Base-by-base conservation (phyloP, 2,113 vertebrate species). In the Neogobius melanostomus region DNA sequence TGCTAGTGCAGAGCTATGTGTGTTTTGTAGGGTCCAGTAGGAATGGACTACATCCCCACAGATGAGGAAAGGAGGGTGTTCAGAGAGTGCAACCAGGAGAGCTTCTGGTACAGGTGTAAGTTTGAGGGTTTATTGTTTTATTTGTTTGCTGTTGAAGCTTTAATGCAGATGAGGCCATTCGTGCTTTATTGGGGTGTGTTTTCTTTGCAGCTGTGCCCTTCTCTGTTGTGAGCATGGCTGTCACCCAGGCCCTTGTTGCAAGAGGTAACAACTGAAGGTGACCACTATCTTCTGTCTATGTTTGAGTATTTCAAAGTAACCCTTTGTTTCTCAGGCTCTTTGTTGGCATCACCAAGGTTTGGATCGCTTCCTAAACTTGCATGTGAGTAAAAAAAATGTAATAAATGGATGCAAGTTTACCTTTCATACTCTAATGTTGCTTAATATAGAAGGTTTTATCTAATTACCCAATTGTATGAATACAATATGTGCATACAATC, bases 31-130 rank as follows among this genome's bases (percentile, higher is more conserved):
- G 77, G 75, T 28, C 84, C 83, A 5, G 1, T 93, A 54, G 89
- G 86, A 9, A 63, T 68, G 21, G 80, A 87, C 46, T 97, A 97
- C 51, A 62, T 94, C 77, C 94, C 93, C 0, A 98, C 94, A 16
- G 95, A 96, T 6, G 96, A 97, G 11, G 97, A 99, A 90, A 92
- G 62, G 83, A 88, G 81, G 69, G 84, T 96, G 47, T 92, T 98
- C 2, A 91, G 36, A 72, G 95, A 99, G 77, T 99, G 97, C 83
- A 93, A 89, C 64, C 59, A 84, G 1, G 97, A 99, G 84, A 97
- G 96, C 82, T 94, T 96, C 77, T 92, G 91, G 57, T 97, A 95
- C 42, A 94, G 97, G 90, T 95, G 97, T 99, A 85, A 92, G 96
- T 93, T 36, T 21, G 28, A 5, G 28, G 28, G 28, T 36, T 36